A percentile compares a stretch with the other conserved stretches of the same genome.
Conservation (phyloP, 2,797 vertebrate genomes). For the Alouatta caraya region DNA sequence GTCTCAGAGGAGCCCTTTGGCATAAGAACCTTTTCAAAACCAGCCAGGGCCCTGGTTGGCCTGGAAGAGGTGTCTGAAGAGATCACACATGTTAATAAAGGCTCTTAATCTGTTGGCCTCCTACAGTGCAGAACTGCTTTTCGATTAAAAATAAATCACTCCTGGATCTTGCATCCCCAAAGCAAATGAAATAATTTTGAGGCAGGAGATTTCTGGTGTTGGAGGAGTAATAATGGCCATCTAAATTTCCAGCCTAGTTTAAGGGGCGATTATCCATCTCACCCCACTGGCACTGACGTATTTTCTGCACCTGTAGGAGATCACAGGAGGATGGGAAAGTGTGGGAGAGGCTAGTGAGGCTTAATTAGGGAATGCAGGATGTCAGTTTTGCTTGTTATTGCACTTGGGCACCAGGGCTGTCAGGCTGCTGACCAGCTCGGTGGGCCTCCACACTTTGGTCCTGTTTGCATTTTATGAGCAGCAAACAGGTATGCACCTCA, state of each 20-base stretch:
- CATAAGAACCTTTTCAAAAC: slow-evolving; percentile 48
- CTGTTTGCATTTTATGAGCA: not conserved
- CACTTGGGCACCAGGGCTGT: not conserved
- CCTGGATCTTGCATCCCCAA: slow-evolving; percentile 19
- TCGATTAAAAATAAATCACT: slow-evolving; percentile 61
- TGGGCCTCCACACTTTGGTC: not conserved
- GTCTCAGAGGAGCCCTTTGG: slow-evolving; percentile 50
- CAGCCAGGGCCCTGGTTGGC: slow-evolving; percentile 34
- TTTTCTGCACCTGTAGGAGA: slow-evolving; percentile 33
- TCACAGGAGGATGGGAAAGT: not conserved
- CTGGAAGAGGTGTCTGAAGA: slow-evolving; percentile 43
- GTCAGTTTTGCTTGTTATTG: not conserved
- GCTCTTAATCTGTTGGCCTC: slow-evolving; percentile 53
- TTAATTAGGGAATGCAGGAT: slow-evolving; percentile 45
- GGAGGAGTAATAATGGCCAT: not conserved
- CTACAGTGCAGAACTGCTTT: slow-evolving; percentile 47
- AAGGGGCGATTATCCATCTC: not conserved
- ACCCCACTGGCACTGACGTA: slow-evolving; percentile 15
- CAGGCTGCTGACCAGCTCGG: not conserved
- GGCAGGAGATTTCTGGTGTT: not conserved
- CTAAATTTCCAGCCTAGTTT: slow-evolving; percentile 33
- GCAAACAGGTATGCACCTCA: not conserved
- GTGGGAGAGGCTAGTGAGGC: not conserved
- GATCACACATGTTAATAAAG: slow-evolving; percentile 54
- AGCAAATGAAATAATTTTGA: slow-evolving; percentile 19